Percentiles rank a stretch among this genome's conserved stretches.
phyloP scores from a whole-genome alignment of 2,888 invertebrate genomes.

The Eudasyphora cyanicolor region DNA sequence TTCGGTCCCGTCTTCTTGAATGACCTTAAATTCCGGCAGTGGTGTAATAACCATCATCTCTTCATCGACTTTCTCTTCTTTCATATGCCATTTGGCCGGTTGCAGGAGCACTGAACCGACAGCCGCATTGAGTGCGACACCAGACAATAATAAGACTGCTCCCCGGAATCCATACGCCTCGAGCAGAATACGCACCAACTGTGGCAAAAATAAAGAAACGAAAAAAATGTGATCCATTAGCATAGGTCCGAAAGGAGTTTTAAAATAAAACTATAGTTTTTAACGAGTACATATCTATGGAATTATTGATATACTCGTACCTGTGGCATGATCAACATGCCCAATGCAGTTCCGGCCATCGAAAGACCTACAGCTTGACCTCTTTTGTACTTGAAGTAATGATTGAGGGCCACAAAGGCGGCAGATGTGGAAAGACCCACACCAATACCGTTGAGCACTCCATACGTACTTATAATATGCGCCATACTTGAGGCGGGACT shows the following conservation, averaged over 20 bases:
- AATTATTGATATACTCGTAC: no score
- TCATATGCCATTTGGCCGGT: slow-evolving; percentile 87
- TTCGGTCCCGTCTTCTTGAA: slow-evolving; percentile 84
- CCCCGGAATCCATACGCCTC: slow-evolving; percentile 85
- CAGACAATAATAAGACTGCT: slow-evolving; percentile 85
- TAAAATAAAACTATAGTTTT: no score
- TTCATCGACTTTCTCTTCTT: slow-evolving; percentile 79
- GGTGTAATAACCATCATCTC: slow-evolving; percentile 76
- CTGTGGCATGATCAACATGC: slow-evolving; percentile 90
- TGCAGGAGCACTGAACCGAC: slow-evolving; percentile 86
- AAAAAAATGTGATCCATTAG: no score
- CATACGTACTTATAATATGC: slow-evolving; percentile 86
- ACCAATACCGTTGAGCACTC: slow-evolving; percentile 89
- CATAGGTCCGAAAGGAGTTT: no score
- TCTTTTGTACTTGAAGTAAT: slow-evolving; percentile 88
- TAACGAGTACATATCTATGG: no score
- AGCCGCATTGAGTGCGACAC: slow-evolving; percentile 85
- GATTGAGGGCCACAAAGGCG: slow-evolving; percentile 89
- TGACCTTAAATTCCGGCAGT: slow-evolving; percentile 84
- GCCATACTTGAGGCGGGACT: slow-evolving; percentile 87
- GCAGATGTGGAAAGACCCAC: slow-evolving; percentile 89
- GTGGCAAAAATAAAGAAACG: no score
- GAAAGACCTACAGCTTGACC: slow-evolving; percentile 90
- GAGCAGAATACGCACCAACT: slow-evolving; percentile 85
- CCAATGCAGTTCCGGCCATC: slow-evolving; percentile 90